Conservation (phyloP, 2,888 invertebrate genomes). For the Phengaris arion region DNA sequence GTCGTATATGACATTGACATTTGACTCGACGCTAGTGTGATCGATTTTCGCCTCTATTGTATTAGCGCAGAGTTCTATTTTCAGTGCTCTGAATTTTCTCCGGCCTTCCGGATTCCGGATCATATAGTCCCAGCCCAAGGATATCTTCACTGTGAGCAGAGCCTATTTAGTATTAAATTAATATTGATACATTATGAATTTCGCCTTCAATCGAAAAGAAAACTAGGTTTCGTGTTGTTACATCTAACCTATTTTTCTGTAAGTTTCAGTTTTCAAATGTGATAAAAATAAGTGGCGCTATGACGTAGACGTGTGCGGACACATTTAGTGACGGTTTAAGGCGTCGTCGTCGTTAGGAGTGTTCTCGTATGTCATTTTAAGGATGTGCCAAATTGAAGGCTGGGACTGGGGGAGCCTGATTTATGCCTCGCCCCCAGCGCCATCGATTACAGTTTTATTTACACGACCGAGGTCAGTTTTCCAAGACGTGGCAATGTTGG, state of each 20-base stretch:
- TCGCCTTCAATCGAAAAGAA: not conserved
- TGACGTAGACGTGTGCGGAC: constrained; percentile 34
- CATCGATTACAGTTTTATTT: constrained; percentile 64
- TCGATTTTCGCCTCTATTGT: no score
- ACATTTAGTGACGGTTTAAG: constrained; percentile 36
- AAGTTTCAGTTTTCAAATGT: not conserved
- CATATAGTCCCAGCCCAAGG: no score
- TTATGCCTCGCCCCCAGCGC: constrained; percentile 64
- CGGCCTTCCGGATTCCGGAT: no score
- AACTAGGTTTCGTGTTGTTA: not conserved
- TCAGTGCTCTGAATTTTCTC: no score
- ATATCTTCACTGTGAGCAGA: no score
- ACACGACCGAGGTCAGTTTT: constrained; percentile 76
- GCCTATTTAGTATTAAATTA: no score
- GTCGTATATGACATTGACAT: no score
- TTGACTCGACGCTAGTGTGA: no score
- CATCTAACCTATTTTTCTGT: not conserved
- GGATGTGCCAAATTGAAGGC: constrained; percentile 80
- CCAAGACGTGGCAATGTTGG: constrained; percentile 54
- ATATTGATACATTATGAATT: no score
- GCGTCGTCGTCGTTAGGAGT: constrained; percentile 63
- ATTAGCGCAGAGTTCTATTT: no score
- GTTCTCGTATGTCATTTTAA: constrained; percentile 80
- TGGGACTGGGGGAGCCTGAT: constrained; percentile 76
- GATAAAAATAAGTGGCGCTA: constrained; percentile 2